phyloP scores from a whole-genome alignment of 2,888 invertebrate genomes.

The Chrysodeixis includens region DNA sequence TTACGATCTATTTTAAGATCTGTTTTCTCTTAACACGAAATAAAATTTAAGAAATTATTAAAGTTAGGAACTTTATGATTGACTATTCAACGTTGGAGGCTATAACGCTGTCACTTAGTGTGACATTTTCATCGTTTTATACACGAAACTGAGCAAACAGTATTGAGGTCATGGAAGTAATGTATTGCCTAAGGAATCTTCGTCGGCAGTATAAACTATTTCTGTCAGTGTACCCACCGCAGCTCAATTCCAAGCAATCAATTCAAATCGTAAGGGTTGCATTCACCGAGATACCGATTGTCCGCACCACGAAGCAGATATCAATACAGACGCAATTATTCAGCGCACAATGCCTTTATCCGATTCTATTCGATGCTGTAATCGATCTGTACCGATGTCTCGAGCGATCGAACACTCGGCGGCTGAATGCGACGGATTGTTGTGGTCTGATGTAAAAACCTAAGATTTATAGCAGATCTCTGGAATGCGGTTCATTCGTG shows the following conservation, averaged over 20 bases:
- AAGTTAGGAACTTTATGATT: conserved; percentile 1
- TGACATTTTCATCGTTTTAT: not conserved
- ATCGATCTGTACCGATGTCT: conserved; percentile 53
- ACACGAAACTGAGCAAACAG: not conserved
- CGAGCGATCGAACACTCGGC: conserved; percentile 52
- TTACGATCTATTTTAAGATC: not conserved
- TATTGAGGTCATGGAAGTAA: not conserved
- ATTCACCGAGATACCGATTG: conserved; percentile 41
- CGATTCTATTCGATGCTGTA: conserved; percentile 51
- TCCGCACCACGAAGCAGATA: conserved; percentile 51
- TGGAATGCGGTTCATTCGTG: conserved; percentile 52
- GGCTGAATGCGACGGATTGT: conserved; percentile 52
- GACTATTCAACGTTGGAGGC: not conserved
- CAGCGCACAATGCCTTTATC: conserved; percentile 53
- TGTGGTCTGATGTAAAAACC: conserved; percentile 52
- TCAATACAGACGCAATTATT: conserved; percentile 60
- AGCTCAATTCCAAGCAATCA: conserved; percentile 30
- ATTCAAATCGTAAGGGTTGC: conserved; percentile 41
- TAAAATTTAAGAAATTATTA: conserved; percentile 1
- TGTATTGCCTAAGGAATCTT: not conserved
- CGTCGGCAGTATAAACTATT: not conserved
- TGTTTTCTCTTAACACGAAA: not conserved
- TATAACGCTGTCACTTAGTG: not conserved
- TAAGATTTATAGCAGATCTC: conserved; percentile 51
- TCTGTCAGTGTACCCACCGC: not conserved